Evolutionary conservation across 1,140 invertebrate species (phyloP).

Genomic region (Mycetomoellerius zeteki): DNA sequence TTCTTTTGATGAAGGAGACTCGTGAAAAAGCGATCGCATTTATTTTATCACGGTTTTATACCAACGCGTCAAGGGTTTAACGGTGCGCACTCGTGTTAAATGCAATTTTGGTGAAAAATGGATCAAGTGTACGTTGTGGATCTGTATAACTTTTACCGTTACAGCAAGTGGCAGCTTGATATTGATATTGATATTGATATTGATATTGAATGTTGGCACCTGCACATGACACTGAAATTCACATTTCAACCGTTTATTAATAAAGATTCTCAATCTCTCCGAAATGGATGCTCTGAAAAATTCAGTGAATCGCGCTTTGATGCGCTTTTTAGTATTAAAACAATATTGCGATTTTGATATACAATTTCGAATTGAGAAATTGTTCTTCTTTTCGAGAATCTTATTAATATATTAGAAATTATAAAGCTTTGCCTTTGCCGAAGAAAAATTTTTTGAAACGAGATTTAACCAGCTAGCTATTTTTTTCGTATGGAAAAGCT

Average conservation of each 20-base stretch:
- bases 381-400: neutral
- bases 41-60: slow-evolving; percentile 21
- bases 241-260: slow-evolving; percentile 17
- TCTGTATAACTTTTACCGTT: slow-evolving; percentile 33
- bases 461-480: neutral
- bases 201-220: slow-evolving; percentile 18
- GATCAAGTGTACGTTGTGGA: slow-evolving; percentile 25
- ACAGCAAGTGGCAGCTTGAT: neutral
- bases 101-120: slow-evolving; percentile 46
- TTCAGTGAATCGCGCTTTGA: neutral
- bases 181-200: slow-evolving; percentile 39
- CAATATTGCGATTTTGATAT: neutral
- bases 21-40: slow-evolving; percentile 17
- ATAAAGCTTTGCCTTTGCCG: too few relatives aligned
- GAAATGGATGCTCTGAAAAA: neutral
- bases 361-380: neutral
- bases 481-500: slow-evolving; percentile 12
- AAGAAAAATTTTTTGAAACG: neutral
- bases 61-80: neutral
- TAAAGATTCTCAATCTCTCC: slow-evolving; percentile 11
- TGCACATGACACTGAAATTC: slow-evolving; percentile 32
- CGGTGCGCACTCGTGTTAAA: slow-evolving; percentile 19
- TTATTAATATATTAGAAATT: neutral
- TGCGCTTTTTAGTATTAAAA: neutral
- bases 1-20: neutral